Conservation (phyloP, 1,140 invertebrate genomes). For the Cotesia vestalis region DNA sequence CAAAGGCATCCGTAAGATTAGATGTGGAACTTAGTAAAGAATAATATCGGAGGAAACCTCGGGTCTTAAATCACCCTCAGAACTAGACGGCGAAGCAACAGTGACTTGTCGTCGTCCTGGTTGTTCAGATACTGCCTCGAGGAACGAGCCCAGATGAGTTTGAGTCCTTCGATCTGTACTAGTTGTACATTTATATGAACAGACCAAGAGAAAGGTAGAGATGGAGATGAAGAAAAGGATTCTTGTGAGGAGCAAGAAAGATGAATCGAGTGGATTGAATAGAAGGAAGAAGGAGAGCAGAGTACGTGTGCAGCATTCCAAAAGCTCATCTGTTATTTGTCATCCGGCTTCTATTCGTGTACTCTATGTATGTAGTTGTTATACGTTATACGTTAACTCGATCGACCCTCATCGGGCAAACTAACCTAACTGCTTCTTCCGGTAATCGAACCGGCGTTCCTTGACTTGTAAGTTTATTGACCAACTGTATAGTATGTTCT, state of each 20-base stretch:
- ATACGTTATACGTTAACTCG: slow-evolving; percentile 52
- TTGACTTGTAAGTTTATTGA: slow-evolving; percentile 28
- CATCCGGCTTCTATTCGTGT: slow-evolving; percentile 45
- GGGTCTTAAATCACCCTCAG: slow-evolving; percentile 56
- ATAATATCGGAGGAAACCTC: slow-evolving; percentile 55
- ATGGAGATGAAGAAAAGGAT: neutral
- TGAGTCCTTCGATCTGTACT: neutral
- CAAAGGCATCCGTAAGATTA: slow-evolving; percentile 36
- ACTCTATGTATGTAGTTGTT: slow-evolving; percentile 35
- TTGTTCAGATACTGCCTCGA: neutral
- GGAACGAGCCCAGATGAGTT: slow-evolving; percentile 8
- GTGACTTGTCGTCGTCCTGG: neutral
- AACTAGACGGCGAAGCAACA: slow-evolving; percentile 33
- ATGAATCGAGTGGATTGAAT: slow-evolving; percentile 16
- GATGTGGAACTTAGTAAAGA: slow-evolving; percentile 57
- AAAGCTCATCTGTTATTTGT: slow-evolving; percentile 58
- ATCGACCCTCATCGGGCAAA: slow-evolving; percentile 51
- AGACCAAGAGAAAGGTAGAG: neutral
- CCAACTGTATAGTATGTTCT: neutral
- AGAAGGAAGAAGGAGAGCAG: neutral
- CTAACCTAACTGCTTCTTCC: slow-evolving; percentile 51
- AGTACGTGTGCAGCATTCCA: slow-evolving; percentile 56
- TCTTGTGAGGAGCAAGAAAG: neutral
- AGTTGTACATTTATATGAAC: too few species aligned
- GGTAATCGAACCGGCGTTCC: slow-evolving; percentile 47